Evolutionary conservation across 2,113 vertebrate genomes (phyloP), one percentile per base, ranked within the genome.

Genomic region (Cochlearius cochlearius): DNA sequence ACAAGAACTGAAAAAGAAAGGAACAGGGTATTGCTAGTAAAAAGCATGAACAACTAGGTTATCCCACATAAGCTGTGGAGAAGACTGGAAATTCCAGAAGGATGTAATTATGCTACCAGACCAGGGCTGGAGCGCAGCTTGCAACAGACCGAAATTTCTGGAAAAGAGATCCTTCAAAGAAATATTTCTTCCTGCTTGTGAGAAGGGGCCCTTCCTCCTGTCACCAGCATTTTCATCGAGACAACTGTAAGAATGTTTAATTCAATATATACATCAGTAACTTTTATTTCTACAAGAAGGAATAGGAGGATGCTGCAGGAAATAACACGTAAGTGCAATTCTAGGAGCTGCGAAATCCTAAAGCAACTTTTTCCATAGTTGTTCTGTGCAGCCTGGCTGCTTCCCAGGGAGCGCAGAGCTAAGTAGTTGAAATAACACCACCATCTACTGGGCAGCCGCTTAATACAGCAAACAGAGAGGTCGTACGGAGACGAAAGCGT

Each of bases 401-500:
- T 76, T 92, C 67, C 43, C 43, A 36, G 55, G 34, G 53, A 92
- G 50, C 8, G 4, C 38, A 23, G 36, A 72, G 76, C 15, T 63
- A 25, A 75, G 97, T 93, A 94, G 76, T 95, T 98, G 98, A 98
- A 97, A 98, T 98, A 94, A 98, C 73, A 98, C 97, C 97, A 97
- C 98, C 98, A 98, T 98, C 98, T 98, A 96, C 98, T 97, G 98
- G 98, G 81, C 94, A 97, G 60, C 88, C 4, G 17, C 53, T 11
- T 83, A 91, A 68, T 39, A 69, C 43, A 49, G 63, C 13, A 1
- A 96, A 8, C 2, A 1, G 27, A 79, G 75, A 85, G 45, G 50
- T 17, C 10, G 7, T 38, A 5, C 12, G 1, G 63, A 69, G 41
- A 19, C 0, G 3, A n/a, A 55, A 43, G 9, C 1, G 1, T 6